Base-by-base conservation (phyloP, 2,113 vertebrate genomes). In the Seriola rivoliana region DNA sequence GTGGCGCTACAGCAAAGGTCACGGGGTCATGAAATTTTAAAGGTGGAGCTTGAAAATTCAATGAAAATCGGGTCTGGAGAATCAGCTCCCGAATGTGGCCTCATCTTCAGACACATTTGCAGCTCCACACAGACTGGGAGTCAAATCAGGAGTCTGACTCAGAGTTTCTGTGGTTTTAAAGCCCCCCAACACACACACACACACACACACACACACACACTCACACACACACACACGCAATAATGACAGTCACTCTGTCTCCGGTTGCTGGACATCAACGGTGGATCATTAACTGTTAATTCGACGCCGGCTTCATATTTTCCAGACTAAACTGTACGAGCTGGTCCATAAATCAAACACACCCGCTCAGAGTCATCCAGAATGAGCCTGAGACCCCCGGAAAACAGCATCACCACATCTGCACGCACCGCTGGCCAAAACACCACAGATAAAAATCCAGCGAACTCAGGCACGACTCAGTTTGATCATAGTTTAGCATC, bases 81-180 rank as follows among this genome's bases (percentile, higher is more conserved):
- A 75, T 64, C 8, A 64, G 32, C 46, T 75, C 13, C 13, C 11
- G 8, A 9, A 52, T 19, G 19, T 21, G 50, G 16, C 21, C n/a
- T 76, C 44, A 34, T 57, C 55, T 42, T 71, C 40, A 67, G 16
- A 32, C 69, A 73, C 59, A 60, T 77, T 77, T 72, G 25, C 44
- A 65, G 60, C 38, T 48, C 10, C 40, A 70, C 54, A 82, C 38
- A 78, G n/a, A 40, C 8, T 66, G 52, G 54, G 67, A 86, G 67
- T 66, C 12, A 70, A 76, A 77, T 78, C 57, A 80, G n/a, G 40
- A 50, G 80, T 62, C 76, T 91, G 89, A 91, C 80, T 89, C 87
- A 81, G 76, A 81, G 36, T 78, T 87, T 87, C 79, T 85, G 70
- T 85, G 88, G 88, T 71, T 85, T 83, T 58, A 54, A 42, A 58